Evolutionary conservation across 2,113 vertebrate genomes (phyloP).

Genomic region (Antechinus stuartii): DNA sequence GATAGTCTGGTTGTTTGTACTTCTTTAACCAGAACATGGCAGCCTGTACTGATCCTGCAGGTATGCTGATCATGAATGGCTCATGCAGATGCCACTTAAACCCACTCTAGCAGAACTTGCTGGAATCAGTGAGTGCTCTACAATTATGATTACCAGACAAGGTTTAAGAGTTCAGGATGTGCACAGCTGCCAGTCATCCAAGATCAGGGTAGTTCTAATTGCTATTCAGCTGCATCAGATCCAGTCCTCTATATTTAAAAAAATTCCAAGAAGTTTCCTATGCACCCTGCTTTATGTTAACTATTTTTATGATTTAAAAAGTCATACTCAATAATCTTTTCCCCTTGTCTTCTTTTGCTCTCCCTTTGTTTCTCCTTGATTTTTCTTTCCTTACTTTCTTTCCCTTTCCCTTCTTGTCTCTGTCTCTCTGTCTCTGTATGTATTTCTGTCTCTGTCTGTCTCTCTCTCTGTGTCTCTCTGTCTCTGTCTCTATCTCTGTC

Average conservation of each 20-base stretch:
- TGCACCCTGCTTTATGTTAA: not conserved
- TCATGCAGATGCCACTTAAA: conserved; percentile 22
- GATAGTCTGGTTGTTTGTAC: conserved; percentile 52
- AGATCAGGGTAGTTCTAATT: not conserved
- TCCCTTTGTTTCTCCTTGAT: not conserved
- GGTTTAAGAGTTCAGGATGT: conserved; percentile 33
- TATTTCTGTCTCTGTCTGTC: too few relatives aligned
- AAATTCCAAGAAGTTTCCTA: not conserved
- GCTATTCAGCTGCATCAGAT: not conserved
- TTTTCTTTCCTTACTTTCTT: not conserved
- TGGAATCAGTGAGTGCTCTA: not conserved
- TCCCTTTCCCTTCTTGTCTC: not conserved
- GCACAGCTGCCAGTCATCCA: conserved; percentile 43
- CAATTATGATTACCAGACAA: not conserved
- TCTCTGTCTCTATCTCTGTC: too few relatives aligned
- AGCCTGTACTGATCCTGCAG: not conserved
- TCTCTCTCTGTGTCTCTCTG: too few relatives aligned
- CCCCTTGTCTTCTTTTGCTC: not conserved
- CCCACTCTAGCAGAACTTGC: not conserved
- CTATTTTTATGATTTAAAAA: not conserved
- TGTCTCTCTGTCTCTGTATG: not conserved
- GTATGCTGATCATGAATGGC: not conserved
- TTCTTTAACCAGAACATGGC: not conserved
- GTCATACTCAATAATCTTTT: not conserved
- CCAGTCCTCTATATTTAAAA: conserved; percentile 29